A percentile compares a stretch with the other conserved stretches of the same genome.
Conservation (phyloP, 2,888 invertebrate species). For the Glyphotaelius pellucidus region DNA sequence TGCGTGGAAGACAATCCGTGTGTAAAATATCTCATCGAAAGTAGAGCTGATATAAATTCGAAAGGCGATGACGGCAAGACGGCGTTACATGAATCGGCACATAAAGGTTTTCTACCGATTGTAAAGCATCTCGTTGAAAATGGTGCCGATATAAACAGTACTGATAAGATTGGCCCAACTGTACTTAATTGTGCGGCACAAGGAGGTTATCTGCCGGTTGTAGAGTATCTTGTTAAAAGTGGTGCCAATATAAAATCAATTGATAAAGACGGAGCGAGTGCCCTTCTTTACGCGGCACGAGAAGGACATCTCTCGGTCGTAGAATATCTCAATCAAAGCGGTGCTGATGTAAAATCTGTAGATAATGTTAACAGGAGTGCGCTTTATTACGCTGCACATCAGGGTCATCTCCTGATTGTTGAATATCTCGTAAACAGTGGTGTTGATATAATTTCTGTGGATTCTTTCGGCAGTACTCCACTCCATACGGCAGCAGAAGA, state of each 20-base stretch:
- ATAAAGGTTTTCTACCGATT: not conserved
- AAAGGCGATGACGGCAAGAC: not conserved
- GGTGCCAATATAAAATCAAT: not conserved
- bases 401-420: too few relatives aligned
- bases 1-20: not conserved
- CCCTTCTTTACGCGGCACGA: not conserved
- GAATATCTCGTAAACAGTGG: not conserved
- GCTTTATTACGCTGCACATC: too few relatives aligned
- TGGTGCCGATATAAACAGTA: not conserved
- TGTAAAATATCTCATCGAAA: not conserved
- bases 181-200: not conserved
- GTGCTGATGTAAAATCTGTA: too few relatives aligned
- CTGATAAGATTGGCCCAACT: not conserved
- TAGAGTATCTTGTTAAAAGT: not conserved
- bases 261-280: not conserved
- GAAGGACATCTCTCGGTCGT: not conserved
- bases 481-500: not conserved
- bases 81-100: not conserved
- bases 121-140: not conserved
- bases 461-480: not conserved
- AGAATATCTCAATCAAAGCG: not conserved
- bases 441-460: not conserved
- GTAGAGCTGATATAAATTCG: not conserved
- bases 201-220: not conserved
- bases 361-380: too few relatives aligned